A percentile compares a stretch with the other conserved stretches of the same genome.
Evolutionary conservation across 2,888 invertebrate genomes (phyloP).

Genomic region (Eueremaeus valkanovi): DNA sequence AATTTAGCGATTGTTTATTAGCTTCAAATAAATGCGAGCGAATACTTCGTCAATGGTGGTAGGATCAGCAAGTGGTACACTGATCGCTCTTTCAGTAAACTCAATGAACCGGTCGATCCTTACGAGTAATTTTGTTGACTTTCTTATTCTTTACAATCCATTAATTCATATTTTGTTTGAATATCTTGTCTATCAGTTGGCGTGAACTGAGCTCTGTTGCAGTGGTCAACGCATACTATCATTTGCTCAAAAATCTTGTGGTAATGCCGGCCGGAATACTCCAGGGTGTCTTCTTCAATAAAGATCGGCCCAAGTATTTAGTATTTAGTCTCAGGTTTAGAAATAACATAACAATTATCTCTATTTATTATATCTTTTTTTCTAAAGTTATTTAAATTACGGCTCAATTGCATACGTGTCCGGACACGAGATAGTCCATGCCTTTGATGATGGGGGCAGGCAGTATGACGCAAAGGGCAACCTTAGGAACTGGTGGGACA

Average conservation of each 20-base stretch:
- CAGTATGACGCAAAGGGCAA: slow-evolving; percentile 46
- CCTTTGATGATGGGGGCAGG: slow-evolving; percentile 54
- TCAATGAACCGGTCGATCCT: slow-evolving; percentile 1
- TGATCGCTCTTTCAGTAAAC: neutral
- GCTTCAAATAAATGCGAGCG: neutral
- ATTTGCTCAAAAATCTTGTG: slow-evolving; percentile 78
- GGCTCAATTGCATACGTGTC: slow-evolving; percentile 79
- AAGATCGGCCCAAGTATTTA: slow-evolving; percentile 48
- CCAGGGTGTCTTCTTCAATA: slow-evolving; percentile 50
- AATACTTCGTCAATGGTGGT: neutral
- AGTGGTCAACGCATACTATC: slow-evolving; percentile 80
- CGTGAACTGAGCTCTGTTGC: slow-evolving; percentile 75
- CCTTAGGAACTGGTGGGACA: slow-evolving; percentile 46
- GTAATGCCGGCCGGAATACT: slow-evolving; percentile 48
- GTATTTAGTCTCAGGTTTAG: neutral
- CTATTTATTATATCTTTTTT: neutral
- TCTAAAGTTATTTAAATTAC: slow-evolving; percentile 47
- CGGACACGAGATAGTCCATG: slow-evolving; percentile 84
- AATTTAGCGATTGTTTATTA: neutral
- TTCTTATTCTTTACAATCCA: no score
- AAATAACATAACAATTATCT: neutral
- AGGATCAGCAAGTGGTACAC: neutral
- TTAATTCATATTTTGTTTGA: neutral
- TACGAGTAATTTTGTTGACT: neutral
- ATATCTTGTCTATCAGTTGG: slow-evolving; percentile 58